phyloP scores from a whole-genome alignment of 1,140 invertebrate species.

The Drosophila serrata region DNA sequence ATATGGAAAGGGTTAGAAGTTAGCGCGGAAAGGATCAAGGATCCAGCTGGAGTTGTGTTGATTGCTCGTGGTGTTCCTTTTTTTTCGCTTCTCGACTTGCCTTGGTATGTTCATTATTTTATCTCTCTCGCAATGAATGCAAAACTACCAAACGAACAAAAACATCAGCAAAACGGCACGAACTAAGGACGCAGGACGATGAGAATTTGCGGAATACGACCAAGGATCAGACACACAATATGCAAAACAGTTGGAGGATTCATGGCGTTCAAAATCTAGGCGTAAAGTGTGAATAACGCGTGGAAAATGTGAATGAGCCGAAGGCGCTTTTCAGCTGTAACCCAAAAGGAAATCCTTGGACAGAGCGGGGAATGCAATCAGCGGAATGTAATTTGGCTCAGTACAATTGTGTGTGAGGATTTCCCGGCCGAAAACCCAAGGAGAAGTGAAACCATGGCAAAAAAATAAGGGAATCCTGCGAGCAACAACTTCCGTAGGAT shows the following conservation, averaged over 20 bases:
- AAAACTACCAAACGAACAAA: slow-evolving; percentile 77
- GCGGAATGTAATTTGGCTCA: slow-evolving; percentile 81
- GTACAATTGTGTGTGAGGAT: slow-evolving; percentile 59
- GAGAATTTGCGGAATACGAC: slow-evolving; percentile 12
- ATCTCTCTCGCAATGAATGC: slow-evolving; percentile 83
- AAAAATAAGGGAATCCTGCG: slow-evolving; percentile 38
- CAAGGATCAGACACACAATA: slow-evolving; percentile 64
- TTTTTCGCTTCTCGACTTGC: slow-evolving; percentile 67
- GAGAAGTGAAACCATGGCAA: slow-evolving; percentile 15
- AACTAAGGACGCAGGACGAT: slow-evolving; percentile 10
- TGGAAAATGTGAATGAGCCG: slow-evolving; percentile 80
- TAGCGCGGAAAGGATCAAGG: slow-evolving; percentile 15
- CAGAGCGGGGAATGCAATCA: slow-evolving; percentile 69
- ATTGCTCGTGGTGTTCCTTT: slow-evolving; percentile 59
- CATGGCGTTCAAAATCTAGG: slow-evolving; percentile 79
- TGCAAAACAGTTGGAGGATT: slow-evolving; percentile 81
- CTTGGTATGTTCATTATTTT: slow-evolving; percentile 84
- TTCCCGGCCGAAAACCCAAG: slow-evolving; percentile 37
- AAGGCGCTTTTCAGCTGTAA: slow-evolving; percentile 59
- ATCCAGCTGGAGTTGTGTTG: slow-evolving; percentile 52
- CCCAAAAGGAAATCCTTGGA: slow-evolving; percentile 15
- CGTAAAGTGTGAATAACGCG: slow-evolving; percentile 82
- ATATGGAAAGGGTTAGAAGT: too few species aligned
- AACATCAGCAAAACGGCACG: slow-evolving; percentile 53
- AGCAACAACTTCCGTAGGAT: slow-evolving; percentile 77